Conservation (phyloP, 2,113 vertebrate genomes). For the Excalfactoria chinensis region DNA sequence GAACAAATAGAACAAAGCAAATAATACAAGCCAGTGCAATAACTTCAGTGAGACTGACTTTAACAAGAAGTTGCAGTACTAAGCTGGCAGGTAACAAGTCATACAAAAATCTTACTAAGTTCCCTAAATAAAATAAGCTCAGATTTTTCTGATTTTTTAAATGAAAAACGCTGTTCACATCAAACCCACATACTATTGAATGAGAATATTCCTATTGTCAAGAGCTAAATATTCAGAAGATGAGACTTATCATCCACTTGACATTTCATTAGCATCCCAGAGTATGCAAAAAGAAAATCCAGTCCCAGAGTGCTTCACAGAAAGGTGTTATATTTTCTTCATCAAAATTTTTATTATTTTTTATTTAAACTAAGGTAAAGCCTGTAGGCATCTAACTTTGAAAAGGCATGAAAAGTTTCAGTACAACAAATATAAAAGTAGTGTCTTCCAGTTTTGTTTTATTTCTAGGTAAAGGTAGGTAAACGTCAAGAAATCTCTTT, state of each 20-base stretch:
- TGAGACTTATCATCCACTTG: neutral
- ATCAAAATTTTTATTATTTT: slow-evolving; percentile 27
- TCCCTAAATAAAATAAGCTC: neutral
- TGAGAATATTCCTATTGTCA: neutral
- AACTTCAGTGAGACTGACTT: neutral
- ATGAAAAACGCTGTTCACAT: neutral
- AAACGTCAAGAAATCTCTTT: slow-evolving; percentile 62
- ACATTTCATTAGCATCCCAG: slow-evolving; percentile 27
- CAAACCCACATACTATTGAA: neutral
- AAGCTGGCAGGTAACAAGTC: neutral
- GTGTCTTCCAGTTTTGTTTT: slow-evolving; percentile 46
- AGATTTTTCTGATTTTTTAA: neutral
- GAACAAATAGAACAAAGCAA: neutral
- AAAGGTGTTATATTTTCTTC: slow-evolving; percentile 11
- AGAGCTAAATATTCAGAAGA: neutral
- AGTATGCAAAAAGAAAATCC: neutral
- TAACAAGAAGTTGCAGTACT: neutral
- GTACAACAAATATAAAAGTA: slow-evolving; percentile 51
- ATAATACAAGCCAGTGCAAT: neutral
- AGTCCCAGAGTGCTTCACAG: neutral
- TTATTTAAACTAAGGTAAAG: slow-evolving; percentile 36
- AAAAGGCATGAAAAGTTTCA: slow-evolving; percentile 38
- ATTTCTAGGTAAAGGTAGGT: slow-evolving; percentile 23
- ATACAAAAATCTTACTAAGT: neutral
- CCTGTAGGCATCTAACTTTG: neutral